phyloP scores from a whole-genome alignment of 2,888 invertebrate species.

The Platypus cylindrus region DNA sequence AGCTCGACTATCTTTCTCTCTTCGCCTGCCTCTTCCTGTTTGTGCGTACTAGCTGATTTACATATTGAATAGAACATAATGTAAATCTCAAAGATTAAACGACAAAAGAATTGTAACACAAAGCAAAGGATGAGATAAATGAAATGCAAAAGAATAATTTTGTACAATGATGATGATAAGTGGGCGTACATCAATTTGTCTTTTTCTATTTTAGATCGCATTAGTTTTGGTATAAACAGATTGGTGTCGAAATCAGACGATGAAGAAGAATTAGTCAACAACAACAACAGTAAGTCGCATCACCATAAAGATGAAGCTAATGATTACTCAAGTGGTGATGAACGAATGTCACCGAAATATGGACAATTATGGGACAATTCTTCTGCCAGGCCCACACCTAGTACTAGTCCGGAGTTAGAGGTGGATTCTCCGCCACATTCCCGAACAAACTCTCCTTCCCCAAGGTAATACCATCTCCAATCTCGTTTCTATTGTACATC shows the following conservation, averaged over 20 bases:
- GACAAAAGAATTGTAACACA: too few relatives aligned
- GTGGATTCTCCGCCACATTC: conserved; percentile 60
- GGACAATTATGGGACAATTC: conserved; percentile 25
- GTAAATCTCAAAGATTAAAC: too few relatives aligned
- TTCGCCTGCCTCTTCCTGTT: too few relatives aligned
- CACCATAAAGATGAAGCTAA: conserved; percentile 38
- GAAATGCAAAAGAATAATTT: too few relatives aligned
- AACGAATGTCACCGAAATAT: conserved; percentile 30
- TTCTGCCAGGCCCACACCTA: conserved; percentile 30
- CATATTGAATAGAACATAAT: too few relatives aligned
- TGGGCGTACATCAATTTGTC: not conserved
- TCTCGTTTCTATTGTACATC: not conserved
- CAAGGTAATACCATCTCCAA: conserved; percentile 5
- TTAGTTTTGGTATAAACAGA: conserved; percentile 75
- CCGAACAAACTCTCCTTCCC: conserved; percentile 39
- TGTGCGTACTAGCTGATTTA: too few relatives aligned
- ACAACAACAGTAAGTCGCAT: conserved; percentile 37
- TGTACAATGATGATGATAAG: too few relatives aligned
- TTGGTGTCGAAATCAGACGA: conserved; percentile 52
- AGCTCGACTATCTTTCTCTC: too few relatives aligned
- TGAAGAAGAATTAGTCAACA: conserved; percentile 48
- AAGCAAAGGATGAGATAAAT: too few relatives aligned
- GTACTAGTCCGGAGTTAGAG: conserved; percentile 59
- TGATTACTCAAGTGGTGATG: conserved; percentile 44
- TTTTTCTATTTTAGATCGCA: conserved; percentile 51